Percentiles rank a stretch among this genome's conserved stretches.
phyloP scores from a whole-genome alignment of 2,113 vertebrate genomes.

The Leptobrachium leishanense region DNA sequence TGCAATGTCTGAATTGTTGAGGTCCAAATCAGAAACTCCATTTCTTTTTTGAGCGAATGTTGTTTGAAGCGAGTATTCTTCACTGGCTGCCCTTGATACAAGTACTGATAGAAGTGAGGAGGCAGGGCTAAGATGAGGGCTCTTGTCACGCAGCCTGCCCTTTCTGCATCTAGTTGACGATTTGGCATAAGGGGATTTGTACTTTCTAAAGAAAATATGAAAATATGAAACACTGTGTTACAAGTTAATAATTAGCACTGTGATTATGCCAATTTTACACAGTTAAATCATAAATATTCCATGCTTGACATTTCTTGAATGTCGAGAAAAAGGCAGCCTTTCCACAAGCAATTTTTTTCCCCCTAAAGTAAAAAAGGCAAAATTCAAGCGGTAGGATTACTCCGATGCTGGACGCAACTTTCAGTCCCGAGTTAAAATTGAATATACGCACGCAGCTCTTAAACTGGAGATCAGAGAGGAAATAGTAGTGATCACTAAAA shows the following conservation, averaged over 20 bases:
- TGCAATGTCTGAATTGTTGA: conserved; percentile 63
- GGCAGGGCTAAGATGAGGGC: conserved; percentile 51
- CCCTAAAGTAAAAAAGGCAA: too few species aligned
- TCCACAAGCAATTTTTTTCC: too few species aligned
- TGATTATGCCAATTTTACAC: not conserved
- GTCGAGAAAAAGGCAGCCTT: too few species aligned
- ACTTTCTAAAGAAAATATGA: conserved; percentile 50
- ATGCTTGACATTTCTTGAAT: too few species aligned
- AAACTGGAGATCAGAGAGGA: too few species aligned
- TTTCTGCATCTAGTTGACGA: conserved; percentile 47
- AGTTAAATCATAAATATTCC: too few species aligned
- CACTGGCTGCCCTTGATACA: conserved; percentile 61
- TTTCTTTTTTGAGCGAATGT: conserved; percentile 60
- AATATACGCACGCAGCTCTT: too few species aligned
- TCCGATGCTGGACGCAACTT: too few species aligned
- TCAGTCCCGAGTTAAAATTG: too few species aligned
- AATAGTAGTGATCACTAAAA: too few species aligned
- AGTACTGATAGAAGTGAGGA: conserved; percentile 52
- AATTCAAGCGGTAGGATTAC: too few species aligned
- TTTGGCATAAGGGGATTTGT: conserved; percentile 48
- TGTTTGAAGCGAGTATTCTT: conserved; percentile 66
- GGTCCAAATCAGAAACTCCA: conserved; percentile 58
- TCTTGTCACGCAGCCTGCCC: conserved; percentile 49
- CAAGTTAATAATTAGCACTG: not conserved
- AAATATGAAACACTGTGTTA: conserved; percentile 9